phyloP scores from a whole-genome alignment of 2,888 invertebrate genomes.

The Flexamia atlantica region DNA sequence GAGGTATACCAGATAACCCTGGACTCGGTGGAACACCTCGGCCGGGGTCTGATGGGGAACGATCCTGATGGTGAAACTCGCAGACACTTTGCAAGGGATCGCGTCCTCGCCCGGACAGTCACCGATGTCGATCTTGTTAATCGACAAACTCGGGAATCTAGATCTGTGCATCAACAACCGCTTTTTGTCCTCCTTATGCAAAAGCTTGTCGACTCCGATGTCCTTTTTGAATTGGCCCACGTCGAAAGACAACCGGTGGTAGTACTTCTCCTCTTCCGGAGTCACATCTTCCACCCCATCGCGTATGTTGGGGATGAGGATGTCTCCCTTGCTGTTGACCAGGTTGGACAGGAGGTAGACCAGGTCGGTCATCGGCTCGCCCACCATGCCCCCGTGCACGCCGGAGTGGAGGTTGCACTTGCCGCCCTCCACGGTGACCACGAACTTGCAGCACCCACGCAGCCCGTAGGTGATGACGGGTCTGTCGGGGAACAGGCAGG shows the following conservation, averaged over 20 bases:
- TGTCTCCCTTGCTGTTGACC: conserved; percentile 91
- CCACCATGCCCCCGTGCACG: conserved; percentile 46
- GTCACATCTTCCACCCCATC: conserved; percentile 80
- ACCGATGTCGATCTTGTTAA: conserved; percentile 23
- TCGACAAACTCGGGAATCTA: conserved; percentile 53
- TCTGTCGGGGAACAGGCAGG: conserved; percentile 8
- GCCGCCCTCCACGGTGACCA: conserved; percentile 49
- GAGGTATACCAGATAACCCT: not conserved
- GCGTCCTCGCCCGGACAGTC: not conserved
- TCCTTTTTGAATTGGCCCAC: conserved; percentile 72
- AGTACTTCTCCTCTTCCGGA: conserved; percentile 74
- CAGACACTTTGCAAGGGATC: conserved; percentile 21
- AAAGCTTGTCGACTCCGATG: conserved; percentile 37
- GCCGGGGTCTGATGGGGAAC: conserved; percentile 44
- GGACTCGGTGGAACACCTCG: conserved; percentile 9
- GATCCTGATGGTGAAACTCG: conserved; percentile 50
- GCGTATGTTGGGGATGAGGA: conserved; percentile 88
- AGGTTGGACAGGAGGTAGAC: conserved; percentile 89
- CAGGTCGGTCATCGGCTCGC: conserved; percentile 94
- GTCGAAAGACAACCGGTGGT: conserved; percentile 78
- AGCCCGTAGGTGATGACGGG: conserved; percentile 54
- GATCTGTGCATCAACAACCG: conserved; percentile 55
- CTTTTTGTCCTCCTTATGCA: conserved; percentile 62
- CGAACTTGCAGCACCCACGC: conserved; percentile 54
- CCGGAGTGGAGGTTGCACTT: conserved; percentile 50